Evolutionary conservation across 2,888 invertebrate species (phyloP).

Genomic region (Cepaea hortensis): DNA sequence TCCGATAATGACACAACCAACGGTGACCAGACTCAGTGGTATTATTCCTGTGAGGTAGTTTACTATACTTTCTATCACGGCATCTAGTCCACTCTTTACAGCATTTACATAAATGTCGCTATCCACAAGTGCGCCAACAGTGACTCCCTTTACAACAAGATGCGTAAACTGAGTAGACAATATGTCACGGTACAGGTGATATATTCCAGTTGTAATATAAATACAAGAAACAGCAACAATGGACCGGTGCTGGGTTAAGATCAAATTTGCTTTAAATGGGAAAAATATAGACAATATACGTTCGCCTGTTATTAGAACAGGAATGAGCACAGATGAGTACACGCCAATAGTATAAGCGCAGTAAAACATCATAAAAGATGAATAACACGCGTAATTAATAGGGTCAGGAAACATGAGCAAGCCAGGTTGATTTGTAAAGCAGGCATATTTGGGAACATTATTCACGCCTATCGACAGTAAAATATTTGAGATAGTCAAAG

Average conservation of each 20-base stretch:
- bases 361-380: neutral
- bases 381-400: neutral
- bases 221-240: neutral
- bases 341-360: neutral
- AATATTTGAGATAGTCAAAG: conserved; percentile 5
- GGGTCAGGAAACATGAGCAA: neutral
- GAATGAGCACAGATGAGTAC: neutral
- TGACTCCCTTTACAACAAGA: neutral
- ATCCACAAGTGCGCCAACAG: neutral
- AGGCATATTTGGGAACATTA: neutral
- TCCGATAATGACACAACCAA: neutral
- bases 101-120: neutral
- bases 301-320: conserved; percentile 2
- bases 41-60: conserved; percentile 7
- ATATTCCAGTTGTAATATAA: neutral
- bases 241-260: neutral
- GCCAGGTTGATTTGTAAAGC: neutral
- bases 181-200: neutral
- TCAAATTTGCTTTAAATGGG: neutral
- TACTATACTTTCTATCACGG: neutral
- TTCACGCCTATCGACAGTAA: neutral
- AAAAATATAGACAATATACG: neutral
- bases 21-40: neutral
- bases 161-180: neutral
- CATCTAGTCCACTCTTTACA: neutral